A percentile compares a stretch with the other conserved stretches of the same genome.
Evolutionary conservation across 2,888 invertebrate species (phyloP).

Genomic region (Cephus pulcher): DNA sequence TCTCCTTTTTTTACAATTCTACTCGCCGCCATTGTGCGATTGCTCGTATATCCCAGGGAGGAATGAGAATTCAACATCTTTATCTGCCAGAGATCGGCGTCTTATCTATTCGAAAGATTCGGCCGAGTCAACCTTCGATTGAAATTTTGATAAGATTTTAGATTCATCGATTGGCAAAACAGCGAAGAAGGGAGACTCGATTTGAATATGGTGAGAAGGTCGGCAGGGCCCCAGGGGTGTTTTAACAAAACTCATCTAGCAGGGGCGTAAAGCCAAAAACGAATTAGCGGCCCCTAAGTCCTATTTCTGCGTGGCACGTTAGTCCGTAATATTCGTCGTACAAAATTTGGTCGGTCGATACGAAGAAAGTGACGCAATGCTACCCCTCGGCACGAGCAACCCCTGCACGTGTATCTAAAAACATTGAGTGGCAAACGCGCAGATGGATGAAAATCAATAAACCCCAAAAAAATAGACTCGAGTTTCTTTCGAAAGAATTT

Average conservation of each 20-base stretch:
- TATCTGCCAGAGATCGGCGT: background rate
- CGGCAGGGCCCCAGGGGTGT: no score
- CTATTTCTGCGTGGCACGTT: background rate
- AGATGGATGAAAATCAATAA: background rate
- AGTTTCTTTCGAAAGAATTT: background rate
- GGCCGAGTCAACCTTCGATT: background rate
- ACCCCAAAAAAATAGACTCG: background rate
- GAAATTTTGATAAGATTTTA: background rate
- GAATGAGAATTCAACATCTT: background rate
- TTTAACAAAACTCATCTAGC: background rate
- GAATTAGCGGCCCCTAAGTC: background rate
- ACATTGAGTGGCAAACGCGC: background rate
- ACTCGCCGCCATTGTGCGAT: background rate
- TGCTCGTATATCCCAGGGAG: background rate
- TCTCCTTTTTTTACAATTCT: background rate
- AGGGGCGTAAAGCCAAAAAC: background rate
- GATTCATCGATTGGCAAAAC: background rate
- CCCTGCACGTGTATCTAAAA: background rate
- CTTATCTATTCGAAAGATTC: background rate
- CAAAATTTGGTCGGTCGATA: background rate
- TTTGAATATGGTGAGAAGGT: background rate
- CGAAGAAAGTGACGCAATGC: background rate
- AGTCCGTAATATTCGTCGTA: background rate
- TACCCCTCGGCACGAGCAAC: background rate
- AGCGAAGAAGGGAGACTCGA: background rate